A percentile compares a stretch with the other conserved stretches of the same genome.
Evolutionary conservation across 2,797 vertebrate genomes (phyloP).

Genomic region (Petrocephalus sullivani): DNA sequence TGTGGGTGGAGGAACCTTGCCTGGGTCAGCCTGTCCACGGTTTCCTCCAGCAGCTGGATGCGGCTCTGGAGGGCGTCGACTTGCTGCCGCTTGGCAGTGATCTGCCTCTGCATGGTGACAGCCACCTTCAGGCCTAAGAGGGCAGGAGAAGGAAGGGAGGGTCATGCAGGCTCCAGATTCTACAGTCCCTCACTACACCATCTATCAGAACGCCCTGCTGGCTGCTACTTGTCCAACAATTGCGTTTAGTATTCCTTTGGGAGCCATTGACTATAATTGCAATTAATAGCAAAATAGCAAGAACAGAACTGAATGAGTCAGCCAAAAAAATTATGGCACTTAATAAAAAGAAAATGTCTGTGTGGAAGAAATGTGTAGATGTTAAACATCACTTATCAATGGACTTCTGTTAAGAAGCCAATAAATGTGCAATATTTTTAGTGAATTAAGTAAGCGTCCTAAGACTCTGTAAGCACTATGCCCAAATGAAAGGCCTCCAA

Average conservation of each 20-base stretch:
- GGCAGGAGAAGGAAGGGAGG: neutral
- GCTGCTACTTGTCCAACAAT: neutral
- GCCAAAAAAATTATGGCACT: neutral
- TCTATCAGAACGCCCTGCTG: neutral
- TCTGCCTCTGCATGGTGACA: conserved; percentile 73
- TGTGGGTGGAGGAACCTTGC: conserved; percentile 42
- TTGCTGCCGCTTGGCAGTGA: conserved; percentile 74
- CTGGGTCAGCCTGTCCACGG: conserved; percentile 60
- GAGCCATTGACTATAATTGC: neutral
- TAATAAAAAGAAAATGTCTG: neutral
- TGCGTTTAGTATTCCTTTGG: neutral
- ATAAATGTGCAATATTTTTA: neutral
- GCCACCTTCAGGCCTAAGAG: conserved; percentile 71
- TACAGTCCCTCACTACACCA: neutral
- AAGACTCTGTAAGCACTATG: neutral
- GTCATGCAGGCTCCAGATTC: neutral
- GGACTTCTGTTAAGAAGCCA: neutral
- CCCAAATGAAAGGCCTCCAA: neutral
- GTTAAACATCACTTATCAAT: neutral
- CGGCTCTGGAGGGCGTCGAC: conserved; percentile 71
- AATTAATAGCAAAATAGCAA: neutral
- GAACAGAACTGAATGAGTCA: neutral
- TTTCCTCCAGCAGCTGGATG: conserved; percentile 75
- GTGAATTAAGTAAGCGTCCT: neutral
- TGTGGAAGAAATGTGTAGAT: neutral